phyloP scores from a whole-genome alignment of 2,113 vertebrate species.

The Brachypteracias leptosomus region DNA sequence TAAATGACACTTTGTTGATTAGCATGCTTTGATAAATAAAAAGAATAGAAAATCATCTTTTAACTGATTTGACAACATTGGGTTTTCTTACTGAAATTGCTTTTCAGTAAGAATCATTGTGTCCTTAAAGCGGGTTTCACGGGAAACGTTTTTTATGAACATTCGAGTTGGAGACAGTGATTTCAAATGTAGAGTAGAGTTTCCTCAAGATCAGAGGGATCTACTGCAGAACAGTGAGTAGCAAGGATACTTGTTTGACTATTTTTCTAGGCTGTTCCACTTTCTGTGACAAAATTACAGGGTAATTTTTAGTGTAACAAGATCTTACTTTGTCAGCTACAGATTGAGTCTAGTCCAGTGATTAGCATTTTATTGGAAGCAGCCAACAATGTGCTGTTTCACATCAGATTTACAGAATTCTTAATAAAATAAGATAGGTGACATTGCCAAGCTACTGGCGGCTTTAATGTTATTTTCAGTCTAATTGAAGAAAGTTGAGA shows the following conservation, averaged over 20 bases:
- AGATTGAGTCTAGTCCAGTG: not conserved
- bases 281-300: not conserved
- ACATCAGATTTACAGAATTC: not conserved
- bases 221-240: not conserved
- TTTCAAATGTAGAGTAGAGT: not conserved
- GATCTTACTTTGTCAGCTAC: not conserved
- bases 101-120: not conserved
- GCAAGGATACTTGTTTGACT: not conserved
- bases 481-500: not conserved
- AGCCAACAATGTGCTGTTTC: not conserved
- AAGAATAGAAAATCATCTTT: not conserved
- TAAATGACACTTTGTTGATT: not conserved
- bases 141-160: not conserved
- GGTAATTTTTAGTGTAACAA: not conserved
- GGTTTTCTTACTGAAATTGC: not conserved
- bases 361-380: not conserved
- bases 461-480: not conserved
- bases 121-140: not conserved
- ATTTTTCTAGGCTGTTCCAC: not conserved
- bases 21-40: not conserved
- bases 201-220: not conserved
- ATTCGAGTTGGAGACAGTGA: accelerated
- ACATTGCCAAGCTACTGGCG: not conserved
- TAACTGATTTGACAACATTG: not conserved
- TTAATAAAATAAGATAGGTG: not conserved